Base-by-base conservation (phyloP, 1,140 invertebrate genomes). In the Centruroides sculpturatus region DNA sequence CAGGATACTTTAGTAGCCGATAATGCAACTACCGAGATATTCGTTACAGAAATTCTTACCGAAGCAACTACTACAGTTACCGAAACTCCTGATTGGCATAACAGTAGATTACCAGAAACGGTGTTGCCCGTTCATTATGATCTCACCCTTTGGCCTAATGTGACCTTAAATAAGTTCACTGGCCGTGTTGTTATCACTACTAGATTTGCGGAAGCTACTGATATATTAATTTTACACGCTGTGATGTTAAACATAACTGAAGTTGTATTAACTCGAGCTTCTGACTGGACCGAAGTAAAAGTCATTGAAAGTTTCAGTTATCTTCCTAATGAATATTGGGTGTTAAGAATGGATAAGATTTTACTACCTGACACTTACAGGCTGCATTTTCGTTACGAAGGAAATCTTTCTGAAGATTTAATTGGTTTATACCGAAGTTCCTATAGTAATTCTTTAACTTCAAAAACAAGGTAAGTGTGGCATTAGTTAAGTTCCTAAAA, bases 141-240 rank as follows among this genome's bases (percentile, higher is more conserved):
- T 66, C 78, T 95, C 55, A 76, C 79, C 63, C 76, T 96, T 55
- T 80, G 83, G 69, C 90, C 91, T 34, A 81, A 94, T 78, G 76
- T 95, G 41, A 76, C 82, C 66, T 81, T 82, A 64, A 89, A 92
- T 69, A 82, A 78, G 56, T 95, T 94, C 74, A 79, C 82, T 60
- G 92, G 92, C 59, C 81, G 79, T 61, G 81, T 94, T 66, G 75
- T 83, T 72, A 77, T 95, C 71, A 78, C 85, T 77, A 90, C 93
- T 80, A 57, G 41, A 41, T 35, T 64, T n/a, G 66, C 73, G 3
- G 70, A 79, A 36, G 70, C 76, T 6, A 82, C 79, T 12, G 76
- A 77, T 23, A 79, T 78, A 65, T 76, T 93, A 35, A 74, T 81
- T 5, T 74, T 92, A 5, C 86, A 92, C 71, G 76, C 81, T 0